Conservation (phyloP, 2,888 invertebrate species). For the Ormyrus thymus region DNA sequence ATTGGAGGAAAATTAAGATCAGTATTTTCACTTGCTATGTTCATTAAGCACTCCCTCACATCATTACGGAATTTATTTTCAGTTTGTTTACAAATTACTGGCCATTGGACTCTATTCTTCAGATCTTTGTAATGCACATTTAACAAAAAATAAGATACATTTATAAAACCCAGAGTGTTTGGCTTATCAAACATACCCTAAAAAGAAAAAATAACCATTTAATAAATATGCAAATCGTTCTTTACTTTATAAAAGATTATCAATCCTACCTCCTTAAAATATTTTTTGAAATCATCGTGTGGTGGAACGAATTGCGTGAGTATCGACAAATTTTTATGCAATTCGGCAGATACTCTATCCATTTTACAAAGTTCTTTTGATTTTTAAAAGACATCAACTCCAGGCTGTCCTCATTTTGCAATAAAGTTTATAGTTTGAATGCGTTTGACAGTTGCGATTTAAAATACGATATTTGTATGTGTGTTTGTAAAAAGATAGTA, state of each 20-base stretch:
- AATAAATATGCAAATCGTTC: conserved; percentile 12
- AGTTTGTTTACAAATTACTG: conserved; percentile 67
- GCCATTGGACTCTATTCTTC: conserved; percentile 68
- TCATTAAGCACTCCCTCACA: conserved; percentile 65
- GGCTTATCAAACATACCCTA: conserved; percentile 73
- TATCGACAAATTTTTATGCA: conserved; percentile 68
- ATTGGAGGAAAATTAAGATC: conserved; percentile 69
- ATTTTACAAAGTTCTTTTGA: conserved; percentile 32
- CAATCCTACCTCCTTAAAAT: conserved; percentile 63
- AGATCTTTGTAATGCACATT: conserved; percentile 66
- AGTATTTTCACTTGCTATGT: conserved; percentile 65
- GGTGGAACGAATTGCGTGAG: conserved; percentile 65
- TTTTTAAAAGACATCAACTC: not conserved
- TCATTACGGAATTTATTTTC: conserved; percentile 69
- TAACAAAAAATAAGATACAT: conserved; percentile 68
- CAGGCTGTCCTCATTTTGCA: not conserved
- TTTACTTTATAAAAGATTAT: not conserved
- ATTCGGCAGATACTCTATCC: conserved; percentile 59
- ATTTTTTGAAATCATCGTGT: conserved; percentile 65
- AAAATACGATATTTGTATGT: not conserved
- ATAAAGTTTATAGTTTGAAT: not conserved
- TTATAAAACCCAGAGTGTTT: conserved; percentile 69
- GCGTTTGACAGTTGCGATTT: not conserved
- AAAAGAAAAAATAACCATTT: conserved; percentile 34
- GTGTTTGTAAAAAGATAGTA: too few species aligned